Conservation (phyloP, 1,140 invertebrate species). For the Drosophila pseudoobscura region DNA sequence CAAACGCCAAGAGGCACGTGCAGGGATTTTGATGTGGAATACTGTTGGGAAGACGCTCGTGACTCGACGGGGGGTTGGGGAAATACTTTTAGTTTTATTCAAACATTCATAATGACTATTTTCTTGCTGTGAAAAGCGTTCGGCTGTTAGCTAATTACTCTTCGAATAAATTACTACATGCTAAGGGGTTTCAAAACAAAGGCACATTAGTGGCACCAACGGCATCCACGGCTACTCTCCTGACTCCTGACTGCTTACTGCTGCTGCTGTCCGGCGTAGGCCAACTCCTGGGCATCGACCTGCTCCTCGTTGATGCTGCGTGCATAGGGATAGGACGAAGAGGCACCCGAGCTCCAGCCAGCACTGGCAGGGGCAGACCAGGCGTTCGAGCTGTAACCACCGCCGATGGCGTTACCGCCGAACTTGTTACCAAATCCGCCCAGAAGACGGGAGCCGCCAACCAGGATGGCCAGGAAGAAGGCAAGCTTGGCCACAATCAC, state of each 20-base stretch:
- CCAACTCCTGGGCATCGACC: conserved; percentile 84
- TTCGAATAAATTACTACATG: conserved; percentile 73
- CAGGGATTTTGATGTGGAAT: conserved; percentile 7
- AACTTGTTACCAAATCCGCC: conserved; percentile 84
- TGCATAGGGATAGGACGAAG: conserved; percentile 85
- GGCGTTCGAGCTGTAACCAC: conserved; percentile 74
- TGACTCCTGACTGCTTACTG: conserved; percentile 35
- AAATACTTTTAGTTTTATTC: conserved; percentile 66
- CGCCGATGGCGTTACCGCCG: conserved; percentile 50
- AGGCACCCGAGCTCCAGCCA: conserved; percentile 83
- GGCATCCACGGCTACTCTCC: conserved; percentile 13
- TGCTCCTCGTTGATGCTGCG: conserved; percentile 84
- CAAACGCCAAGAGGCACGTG: conserved; percentile 17
- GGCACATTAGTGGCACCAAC: conserved; percentile 60
- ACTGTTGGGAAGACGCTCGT: neutral
- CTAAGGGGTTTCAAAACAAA: conserved; percentile 66
- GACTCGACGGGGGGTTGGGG: neutral
- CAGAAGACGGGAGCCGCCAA: conserved; percentile 88
- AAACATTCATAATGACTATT: conserved; percentile 62
- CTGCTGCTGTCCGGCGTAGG: conserved; percentile 61
- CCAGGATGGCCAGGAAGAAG: conserved; percentile 87
- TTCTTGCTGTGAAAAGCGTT: conserved; percentile 5
- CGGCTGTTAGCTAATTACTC: conserved; percentile 62
- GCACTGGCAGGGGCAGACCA: conserved; percentile 71
- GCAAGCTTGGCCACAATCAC: conserved; percentile 90